phyloP scores from a whole-genome alignment of 2,797 vertebrate genomes.

The Microtus californicus region DNA sequence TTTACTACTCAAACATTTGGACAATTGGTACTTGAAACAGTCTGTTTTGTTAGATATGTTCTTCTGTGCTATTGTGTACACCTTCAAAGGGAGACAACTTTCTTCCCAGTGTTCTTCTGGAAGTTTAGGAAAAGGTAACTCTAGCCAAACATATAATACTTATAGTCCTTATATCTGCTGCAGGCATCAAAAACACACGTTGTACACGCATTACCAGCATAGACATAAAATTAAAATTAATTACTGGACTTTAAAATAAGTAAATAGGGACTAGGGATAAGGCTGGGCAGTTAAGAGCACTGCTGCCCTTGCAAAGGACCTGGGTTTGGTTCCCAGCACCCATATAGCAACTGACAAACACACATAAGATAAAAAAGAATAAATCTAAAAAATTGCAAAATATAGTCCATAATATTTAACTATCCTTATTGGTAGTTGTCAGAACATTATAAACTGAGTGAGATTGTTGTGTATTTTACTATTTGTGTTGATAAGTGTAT shows the following conservation, averaged over 20 bases:
- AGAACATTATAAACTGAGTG: background rate
- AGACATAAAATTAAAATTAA: no score
- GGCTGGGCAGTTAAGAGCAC: no score
- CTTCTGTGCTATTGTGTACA: background rate
- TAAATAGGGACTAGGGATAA: no score
- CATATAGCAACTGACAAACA: background rate
- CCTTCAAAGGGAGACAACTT: background rate
- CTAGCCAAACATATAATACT: background rate
- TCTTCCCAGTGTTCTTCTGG: background rate
- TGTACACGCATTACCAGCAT: no score
- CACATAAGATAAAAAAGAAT: background rate
- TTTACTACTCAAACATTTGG: background rate
- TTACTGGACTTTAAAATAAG: no score
- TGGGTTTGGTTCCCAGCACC: no score
- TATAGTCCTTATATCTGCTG: background rate
- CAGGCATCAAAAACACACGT: no score
- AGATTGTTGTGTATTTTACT: background rate
- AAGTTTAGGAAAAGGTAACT: conserved; percentile 1
- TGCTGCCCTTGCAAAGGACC: no score
- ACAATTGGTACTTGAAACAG: background rate
- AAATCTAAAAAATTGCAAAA: background rate
- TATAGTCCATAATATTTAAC: background rate
- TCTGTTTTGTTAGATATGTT: background rate
- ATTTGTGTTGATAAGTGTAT: background rate
- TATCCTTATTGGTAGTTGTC: background rate